Evolutionary conservation across 2,113 vertebrate species (phyloP).

Genomic region (Pterocles orientalis): DNA sequence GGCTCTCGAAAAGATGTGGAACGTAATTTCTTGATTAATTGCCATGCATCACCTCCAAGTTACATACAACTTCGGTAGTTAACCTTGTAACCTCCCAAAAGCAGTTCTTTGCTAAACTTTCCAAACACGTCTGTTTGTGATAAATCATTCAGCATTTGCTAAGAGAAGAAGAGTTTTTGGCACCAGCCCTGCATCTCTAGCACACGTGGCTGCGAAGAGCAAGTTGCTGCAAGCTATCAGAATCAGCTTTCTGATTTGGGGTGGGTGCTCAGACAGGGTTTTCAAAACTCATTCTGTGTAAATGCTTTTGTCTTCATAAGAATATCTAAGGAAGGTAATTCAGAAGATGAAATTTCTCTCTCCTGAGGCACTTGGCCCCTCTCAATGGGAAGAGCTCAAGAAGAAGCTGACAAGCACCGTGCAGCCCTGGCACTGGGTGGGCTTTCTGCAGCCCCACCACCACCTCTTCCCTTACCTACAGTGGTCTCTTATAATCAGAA

Average conservation of each 20-base stretch:
- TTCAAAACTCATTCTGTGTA: constrained; percentile 14
- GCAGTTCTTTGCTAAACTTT: constrained; percentile 84
- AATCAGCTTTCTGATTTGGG: constrained; percentile 9
- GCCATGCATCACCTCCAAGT: constrained; percentile 84
- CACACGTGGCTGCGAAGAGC: background rate
- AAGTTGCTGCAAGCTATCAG: background rate
- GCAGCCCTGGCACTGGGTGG: accelerated
- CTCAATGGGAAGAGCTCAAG: background rate
- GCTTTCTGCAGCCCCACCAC: background rate
- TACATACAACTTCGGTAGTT: constrained; percentile 94
- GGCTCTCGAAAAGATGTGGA: constrained; percentile 75
- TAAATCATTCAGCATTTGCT: constrained; percentile 76
- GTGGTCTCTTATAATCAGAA: background rate
- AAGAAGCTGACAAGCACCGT: accelerated
- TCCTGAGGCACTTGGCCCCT: background rate
- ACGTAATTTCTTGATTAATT: constrained; percentile 91
- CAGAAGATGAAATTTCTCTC: background rate
- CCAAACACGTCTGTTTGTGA: constrained; percentile 84
- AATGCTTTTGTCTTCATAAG: constrained; percentile 7
- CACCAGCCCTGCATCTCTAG: constrained; percentile 43
- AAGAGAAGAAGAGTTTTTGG: constrained; percentile 60
- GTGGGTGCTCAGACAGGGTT: background rate
- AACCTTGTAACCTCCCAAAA: constrained; percentile 89
- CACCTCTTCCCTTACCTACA: background rate
- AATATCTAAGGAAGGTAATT: background rate